These are phyloP conservation scores for Dendrocincla fuliginosa DNA, from an alignment of 2,797 vertebrate species.

Conservation along the genomic window DNA sequence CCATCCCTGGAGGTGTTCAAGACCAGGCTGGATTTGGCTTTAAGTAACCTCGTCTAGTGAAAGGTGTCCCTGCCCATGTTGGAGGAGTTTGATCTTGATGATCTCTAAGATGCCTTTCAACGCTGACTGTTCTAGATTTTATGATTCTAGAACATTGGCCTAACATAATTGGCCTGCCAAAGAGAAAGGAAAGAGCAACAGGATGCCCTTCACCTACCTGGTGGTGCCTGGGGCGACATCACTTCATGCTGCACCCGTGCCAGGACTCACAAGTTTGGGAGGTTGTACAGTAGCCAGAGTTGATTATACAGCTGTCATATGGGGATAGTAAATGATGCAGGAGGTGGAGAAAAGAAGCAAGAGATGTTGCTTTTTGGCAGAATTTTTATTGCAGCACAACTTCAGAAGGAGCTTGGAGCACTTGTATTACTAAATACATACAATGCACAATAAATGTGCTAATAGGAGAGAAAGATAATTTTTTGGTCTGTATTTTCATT, in stretches of 20 bases:
- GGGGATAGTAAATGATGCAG: background rate
- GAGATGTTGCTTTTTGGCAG: background rate
- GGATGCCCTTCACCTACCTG: background rate
- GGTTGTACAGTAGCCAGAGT: background rate
- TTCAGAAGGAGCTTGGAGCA: background rate
- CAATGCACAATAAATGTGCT: background rate
- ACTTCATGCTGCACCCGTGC: background rate
- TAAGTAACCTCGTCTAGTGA: too few species aligned
- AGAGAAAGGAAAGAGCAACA: background rate
- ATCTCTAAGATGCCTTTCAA: background rate
- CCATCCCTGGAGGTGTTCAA: background rate
- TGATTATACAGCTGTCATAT: background rate
- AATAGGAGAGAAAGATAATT: background rate
- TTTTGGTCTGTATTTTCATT: background rate
- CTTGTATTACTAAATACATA: background rate
- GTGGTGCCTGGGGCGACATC: background rate
- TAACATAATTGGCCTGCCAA: background rate
- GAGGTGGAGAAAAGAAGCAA: background rate
- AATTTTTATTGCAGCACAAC: background rate
- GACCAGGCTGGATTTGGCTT: background rate
- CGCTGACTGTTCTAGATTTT: background rate
- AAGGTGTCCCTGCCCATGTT: rapidly evolving
- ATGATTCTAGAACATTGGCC: background rate
- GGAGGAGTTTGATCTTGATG: background rate
- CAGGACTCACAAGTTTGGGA: background rate